Evolutionary conservation across 1,140 invertebrate species (phyloP).

Genomic region (Drosophila auraria): DNA sequence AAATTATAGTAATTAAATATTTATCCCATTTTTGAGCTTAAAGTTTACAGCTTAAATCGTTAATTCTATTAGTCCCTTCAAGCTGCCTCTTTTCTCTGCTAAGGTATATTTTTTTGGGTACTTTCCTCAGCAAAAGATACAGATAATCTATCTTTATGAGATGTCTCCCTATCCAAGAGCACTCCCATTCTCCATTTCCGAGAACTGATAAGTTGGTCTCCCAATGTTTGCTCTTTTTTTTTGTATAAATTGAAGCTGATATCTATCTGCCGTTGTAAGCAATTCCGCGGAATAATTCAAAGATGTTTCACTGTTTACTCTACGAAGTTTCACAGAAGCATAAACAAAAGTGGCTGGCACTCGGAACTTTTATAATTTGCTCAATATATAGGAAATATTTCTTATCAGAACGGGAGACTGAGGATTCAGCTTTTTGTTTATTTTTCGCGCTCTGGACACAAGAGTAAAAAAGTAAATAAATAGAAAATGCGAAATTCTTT

Average conservation of each 20-base stretch:
- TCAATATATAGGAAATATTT: slow-evolving; percentile 8
- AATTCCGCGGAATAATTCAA: slow-evolving; percentile 24
- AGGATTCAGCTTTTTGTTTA: slow-evolving; percentile 22
- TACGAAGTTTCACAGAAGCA: slow-evolving; percentile 31
- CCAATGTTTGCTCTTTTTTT: slow-evolving; percentile 14
- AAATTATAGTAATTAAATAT: too few relatives aligned
- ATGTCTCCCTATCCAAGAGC: not conserved
- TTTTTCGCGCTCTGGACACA: slow-evolving; percentile 6
- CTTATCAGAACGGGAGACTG: slow-evolving; percentile 29
- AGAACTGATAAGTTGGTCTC: slow-evolving; percentile 23
- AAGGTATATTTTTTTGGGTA: too few relatives aligned
- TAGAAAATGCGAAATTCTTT: slow-evolving; percentile 38
- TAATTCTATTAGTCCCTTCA: too few relatives aligned
- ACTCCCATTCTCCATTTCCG: not conserved
- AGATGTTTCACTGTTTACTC: slow-evolving; percentile 36
- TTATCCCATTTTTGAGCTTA: too few relatives aligned
- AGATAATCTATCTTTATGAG: not conserved
- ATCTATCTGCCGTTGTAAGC: slow-evolving; percentile 17
- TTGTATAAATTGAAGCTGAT: slow-evolving; percentile 8
- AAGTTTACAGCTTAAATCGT: too few relatives aligned
- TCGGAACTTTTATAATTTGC: slow-evolving; percentile 49
- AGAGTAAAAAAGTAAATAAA: slow-evolving; percentile 30
- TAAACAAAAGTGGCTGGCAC: slow-evolving; percentile 36
- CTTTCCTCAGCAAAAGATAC: too few relatives aligned
- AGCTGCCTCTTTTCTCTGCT: too few relatives aligned